phyloP scores from a whole-genome alignment of 2,888 invertebrate species.

The Drosophila prolongata region DNA sequence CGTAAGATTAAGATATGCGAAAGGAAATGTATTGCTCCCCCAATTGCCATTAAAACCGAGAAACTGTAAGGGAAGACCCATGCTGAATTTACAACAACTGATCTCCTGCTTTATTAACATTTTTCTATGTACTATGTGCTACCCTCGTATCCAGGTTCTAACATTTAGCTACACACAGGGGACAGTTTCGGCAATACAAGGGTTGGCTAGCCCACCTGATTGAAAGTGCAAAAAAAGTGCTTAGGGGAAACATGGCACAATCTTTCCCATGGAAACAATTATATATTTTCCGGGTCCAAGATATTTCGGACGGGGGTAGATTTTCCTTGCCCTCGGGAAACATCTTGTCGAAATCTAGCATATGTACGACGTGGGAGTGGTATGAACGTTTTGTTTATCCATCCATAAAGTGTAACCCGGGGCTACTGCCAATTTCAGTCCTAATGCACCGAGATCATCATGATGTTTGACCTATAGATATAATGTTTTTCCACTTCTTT shows the following conservation, averaged over 20 bases:
- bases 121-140: conserved; percentile 40
- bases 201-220: conserved; percentile 67
- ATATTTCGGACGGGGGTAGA: conserved; percentile 48
- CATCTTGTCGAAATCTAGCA: conserved; percentile 49
- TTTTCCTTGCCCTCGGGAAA: conserved; percentile 34
- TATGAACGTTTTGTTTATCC: conserved; percentile 49
- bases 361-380: conserved; percentile 41
- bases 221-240: conserved; percentile 39
- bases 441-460: conserved; percentile 34
- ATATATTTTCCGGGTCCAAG: conserved; percentile 46
- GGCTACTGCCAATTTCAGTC: conserved; percentile 26
- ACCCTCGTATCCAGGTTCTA: conserved; percentile 48
- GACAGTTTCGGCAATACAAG: conserved; percentile 67
- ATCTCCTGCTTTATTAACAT: conserved; percentile 71
- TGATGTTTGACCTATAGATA: conserved; percentile 26
- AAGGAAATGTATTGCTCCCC: conserved; percentile 64
- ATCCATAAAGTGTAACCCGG: conserved; percentile 38
- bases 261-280: conserved; percentile 65
- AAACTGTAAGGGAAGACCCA: conserved; percentile 25
- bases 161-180: conserved; percentile 56
- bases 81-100: conserved; percentile 69
- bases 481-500: conserved; percentile 20
- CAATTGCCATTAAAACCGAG: conserved; percentile 57
- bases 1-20: conserved; percentile 48
- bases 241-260: conserved; percentile 21